These are phyloP conservation scores for Parasteatoda lunata DNA, from an alignment of 2,888 invertebrate genomes.

Conservation along the genomic window DNA sequence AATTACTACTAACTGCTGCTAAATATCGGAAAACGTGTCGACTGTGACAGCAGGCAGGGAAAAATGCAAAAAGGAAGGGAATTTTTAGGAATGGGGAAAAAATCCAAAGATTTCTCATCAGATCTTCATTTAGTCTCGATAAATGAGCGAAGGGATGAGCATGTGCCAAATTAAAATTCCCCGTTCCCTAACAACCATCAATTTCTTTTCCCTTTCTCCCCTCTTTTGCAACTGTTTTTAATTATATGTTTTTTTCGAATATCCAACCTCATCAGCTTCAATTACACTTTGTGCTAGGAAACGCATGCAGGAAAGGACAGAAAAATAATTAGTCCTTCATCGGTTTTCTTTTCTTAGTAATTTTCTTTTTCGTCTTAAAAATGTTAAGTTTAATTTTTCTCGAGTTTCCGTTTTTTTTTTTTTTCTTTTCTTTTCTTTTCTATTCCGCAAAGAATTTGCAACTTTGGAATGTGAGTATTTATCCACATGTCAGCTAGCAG, in stretches of 20 bases:
- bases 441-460: background rate
- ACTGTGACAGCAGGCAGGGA: conserved; percentile 20
- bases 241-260: conserved; percentile 38
- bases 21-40: conserved; percentile 58
- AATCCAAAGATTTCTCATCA: conserved; percentile 56
- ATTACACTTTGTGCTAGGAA: conserved; percentile 10
- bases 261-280: conserved; percentile 46
- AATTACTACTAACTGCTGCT: conserved; percentile 22
- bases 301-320: background rate
- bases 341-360: conserved; percentile 9
- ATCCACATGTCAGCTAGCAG: background rate
- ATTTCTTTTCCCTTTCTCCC: conserved; percentile 24
- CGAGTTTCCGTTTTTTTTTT: conserved; percentile 27
- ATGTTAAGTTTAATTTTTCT: conserved; percentile 17
- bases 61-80: conserved; percentile 18
- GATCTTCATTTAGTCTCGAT: conserved; percentile 61
- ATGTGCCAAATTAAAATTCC: conserved; percentile 60
- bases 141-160: conserved; percentile 43
- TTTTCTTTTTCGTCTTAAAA: background rate
- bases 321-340: conserved; percentile 51
- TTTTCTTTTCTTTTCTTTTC: background rate
- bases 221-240: conserved; percentile 28
- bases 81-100: conserved; percentile 14
- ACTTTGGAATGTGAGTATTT: conserved; percentile 5
- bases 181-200: conserved; percentile 37